Evolutionary conservation across 2,797 vertebrate species (phyloP).

Genomic region (Capromys pilorides): DNA sequence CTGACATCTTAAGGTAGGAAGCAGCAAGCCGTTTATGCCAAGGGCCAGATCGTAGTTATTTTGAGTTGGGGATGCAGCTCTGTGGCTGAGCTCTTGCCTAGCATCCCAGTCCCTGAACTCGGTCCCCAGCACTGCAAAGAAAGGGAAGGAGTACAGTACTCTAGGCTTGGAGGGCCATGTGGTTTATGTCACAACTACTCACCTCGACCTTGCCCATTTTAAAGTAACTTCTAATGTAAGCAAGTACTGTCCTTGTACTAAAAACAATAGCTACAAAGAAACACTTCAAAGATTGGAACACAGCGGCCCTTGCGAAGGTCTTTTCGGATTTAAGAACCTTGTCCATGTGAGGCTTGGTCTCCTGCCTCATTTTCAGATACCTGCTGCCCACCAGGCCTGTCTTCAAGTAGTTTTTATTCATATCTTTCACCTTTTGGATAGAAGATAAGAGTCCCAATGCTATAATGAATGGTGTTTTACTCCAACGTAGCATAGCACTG

Average conservation of each 20-base stretch:
- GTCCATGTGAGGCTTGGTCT: not conserved
- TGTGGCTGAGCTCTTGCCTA: not conserved
- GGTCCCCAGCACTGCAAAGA: not conserved
- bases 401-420: not conserved
- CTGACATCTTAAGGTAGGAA: not conserved
- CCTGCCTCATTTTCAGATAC: not conserved
- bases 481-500: slow-evolving; percentile 72
- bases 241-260: not conserved
- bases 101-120: not conserved
- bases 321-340: not conserved
- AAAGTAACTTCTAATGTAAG: not conserved
- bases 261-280: slow-evolving; percentile 8
- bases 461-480: slow-evolving; percentile 67
- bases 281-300: slow-evolving; percentile 28
- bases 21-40: not conserved
- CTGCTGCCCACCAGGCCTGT: not conserved
- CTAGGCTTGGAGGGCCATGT: not conserved
- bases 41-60: not conserved
- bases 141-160: not conserved
- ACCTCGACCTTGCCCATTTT: not conserved
- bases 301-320: slow-evolving; percentile 78
- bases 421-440: not conserved
- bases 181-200: not conserved
- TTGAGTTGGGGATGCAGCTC: not conserved
- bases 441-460: slow-evolving; percentile 50